Base-by-base conservation (phyloP, 2,888 invertebrate genomes). In the Sacculina carcini region DNA sequence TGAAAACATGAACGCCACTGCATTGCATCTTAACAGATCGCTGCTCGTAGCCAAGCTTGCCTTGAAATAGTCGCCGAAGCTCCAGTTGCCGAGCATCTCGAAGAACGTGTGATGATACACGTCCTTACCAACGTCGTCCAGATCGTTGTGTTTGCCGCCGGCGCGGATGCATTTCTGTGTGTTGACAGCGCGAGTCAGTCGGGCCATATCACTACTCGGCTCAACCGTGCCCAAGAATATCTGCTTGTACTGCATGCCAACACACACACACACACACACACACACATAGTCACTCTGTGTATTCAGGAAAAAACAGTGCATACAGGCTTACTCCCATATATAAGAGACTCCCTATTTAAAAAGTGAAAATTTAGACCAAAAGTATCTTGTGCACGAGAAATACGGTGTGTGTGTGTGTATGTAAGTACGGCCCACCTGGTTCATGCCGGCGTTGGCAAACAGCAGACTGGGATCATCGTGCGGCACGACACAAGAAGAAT, bases 31-130 rank as follows among this genome's bases (percentile, higher is more conserved):
- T 6, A 51, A 24, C 5, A 5, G 26, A 16, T 26, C 1, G 36
- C 5, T 29, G n/a, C n/a, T n/a, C n/a, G n/a, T n/a, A n/a, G n/a
- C n/a, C n/a, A n/a, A n/a, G n/a, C 56, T 56, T 60, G 75, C 76
- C 68, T 98, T 98, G 66, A 98, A 99, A 65, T 96, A 99, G 67
- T 98, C 94, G n/a, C 96, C 96, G 70, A 98, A 99, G 0, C 96
- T 98, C 98, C 98, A 99, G 66, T 98, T 99, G 7, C 98, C 98
- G 73, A 99, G 74, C 98, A 99, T 99, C 71, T 99, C 98, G 68
- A 99, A 99, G 68, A 96, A 99, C 3, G 98, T 99, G 62, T 99
- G 98, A 71, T 99, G 98, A 63, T 98, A 98, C 2, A 94, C 90
- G 71, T 99, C 98, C 69, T 96, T 96, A 31, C 98, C 98, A 10